Evolutionary conservation across 2,888 invertebrate species (phyloP), one percentile per base, ranked within the genome.

Genomic region (Liopterus haemorrhoidalis): DNA sequence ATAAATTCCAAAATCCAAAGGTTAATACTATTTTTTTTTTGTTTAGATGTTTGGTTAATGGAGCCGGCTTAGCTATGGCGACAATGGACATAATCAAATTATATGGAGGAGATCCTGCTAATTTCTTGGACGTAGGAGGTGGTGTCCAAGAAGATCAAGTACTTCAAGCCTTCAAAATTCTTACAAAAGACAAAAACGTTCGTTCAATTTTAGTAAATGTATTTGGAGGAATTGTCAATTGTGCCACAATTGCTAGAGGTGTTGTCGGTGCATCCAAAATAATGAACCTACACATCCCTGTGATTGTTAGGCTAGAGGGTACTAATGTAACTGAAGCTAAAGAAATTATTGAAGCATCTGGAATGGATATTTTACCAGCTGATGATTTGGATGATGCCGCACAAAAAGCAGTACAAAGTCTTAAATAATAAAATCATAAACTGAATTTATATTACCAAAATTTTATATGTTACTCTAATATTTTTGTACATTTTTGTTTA

Each of bases 51-150:
- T 72, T 81, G 81, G 99, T 99, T 1, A 99, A 99, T 72, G 99
- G 99, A 14, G 99, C 99, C 54, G 99, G 99, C 1, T 73, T 99
- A 40, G 99, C 99, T 3, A 99, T 99, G 99, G 99, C 97, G 2
- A 99, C 99, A 5, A 96, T 99, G 97, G 99, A 99, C 65, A 92
- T 99, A 25, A 96, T 99, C 50, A 92, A 91, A 63, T 70, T 97
- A 25, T 85, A 94, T 68, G 97, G 97, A 12, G 99, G 99, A 9
- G 81, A 79, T 54, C 97, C 99, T 5, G 99, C 99, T 0, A 99
- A 99, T 69, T 99, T 99, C 70, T 74, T 99, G 36, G 99, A 99
- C 65, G 89, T 96, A 35, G 99, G 99, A 15, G 99, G 99, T 41
- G 83, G 85, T 46, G 99, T 97, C 0, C 90, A 88, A 43, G 95